phyloP scores from a whole-genome alignment of 2,888 invertebrate genomes.

The Priapulus caudatus region DNA sequence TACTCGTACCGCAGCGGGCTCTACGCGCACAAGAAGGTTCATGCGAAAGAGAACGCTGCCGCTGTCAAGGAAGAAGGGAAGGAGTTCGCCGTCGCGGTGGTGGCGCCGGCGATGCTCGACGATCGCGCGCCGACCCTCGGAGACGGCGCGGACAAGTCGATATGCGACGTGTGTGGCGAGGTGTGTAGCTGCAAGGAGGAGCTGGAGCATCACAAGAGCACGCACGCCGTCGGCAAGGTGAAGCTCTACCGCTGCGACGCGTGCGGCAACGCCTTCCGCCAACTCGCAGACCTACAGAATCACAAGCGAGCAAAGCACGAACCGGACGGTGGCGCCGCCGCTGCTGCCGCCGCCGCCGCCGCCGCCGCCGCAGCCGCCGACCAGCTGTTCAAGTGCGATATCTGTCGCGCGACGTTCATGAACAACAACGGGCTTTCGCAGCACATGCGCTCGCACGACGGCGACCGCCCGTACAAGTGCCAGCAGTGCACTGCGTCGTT shows the following conservation, averaged over 20 bases:
- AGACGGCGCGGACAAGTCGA: no score
- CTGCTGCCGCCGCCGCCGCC: no score
- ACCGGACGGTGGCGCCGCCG: no score
- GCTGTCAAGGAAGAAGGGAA: background rate
- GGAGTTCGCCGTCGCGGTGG: background rate
- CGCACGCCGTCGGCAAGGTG: conserved; percentile 1
- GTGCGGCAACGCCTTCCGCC: background rate
- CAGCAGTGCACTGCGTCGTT: background rate
- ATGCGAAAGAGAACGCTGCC: no score
- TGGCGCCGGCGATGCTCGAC: background rate
- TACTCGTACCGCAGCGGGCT: conserved; percentile 1
- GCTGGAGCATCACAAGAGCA: background rate
- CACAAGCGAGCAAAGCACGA: background rate
- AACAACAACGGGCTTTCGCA: background rate
- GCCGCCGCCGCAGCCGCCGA: no score
- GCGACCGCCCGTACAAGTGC: background rate
- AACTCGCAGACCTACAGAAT: background rate
- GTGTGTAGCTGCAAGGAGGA: background rate
- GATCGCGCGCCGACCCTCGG: background rate
- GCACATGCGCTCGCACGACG: conserved; percentile 3
- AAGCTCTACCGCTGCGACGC: conserved; percentile 1
- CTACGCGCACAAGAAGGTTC: conserved; percentile 1
- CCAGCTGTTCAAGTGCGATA: background rate
- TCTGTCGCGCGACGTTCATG: background rate
- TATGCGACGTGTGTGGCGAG: background rate